Base-by-base conservation (phyloP, 2,113 vertebrate species). In the Ictalurus furcatus region DNA sequence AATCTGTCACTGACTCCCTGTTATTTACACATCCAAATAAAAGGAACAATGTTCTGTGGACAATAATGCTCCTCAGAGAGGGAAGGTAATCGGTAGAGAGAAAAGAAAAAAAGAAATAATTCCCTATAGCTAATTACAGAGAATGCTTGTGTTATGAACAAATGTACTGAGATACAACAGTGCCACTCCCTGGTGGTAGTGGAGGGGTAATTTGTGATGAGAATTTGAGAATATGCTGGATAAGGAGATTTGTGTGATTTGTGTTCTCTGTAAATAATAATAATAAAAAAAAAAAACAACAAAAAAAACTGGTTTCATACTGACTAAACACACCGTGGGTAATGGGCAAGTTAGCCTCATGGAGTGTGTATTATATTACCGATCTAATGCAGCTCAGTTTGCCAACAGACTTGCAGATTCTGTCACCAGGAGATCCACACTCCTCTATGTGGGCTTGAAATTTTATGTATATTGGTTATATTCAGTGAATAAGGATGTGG, bases 1-100 rank as follows among this genome's bases (percentile, higher is more conserved):
- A 85, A 82, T 90, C 92, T 93, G 94, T 95, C 44, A 79, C 76
- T 54, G 48, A 54, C 44, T 79, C 76, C 13, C 25, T 79, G 76
- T 54, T 79, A 79, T 54, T 79, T 79, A 54, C 76, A 79, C 44
- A 17, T 52, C 25, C 23, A 52, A 79, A 79, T n/a, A 54, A 54
- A 54, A 52, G 13, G 28, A 28, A 79, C 25, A 54, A 7, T n/a
- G 12, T 54, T 17, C 44, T 79, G 76, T 54, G 25, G 13, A 52
- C 48, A 79, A 13, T 76, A 76, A 76, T 76, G 21, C 73, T 76
- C 40, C 73, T 25, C 21, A 25, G 73, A 76, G 73, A 76, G 73
- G 8, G 3, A 76, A 44, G 73, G 73, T 23, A 76, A 48, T 48
- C 23, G 21, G 73, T 48, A 4, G 40, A 25, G 40, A 44, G 40